A percentile compares a stretch with the other conserved stretches of the same genome.
phyloP scores from a whole-genome alignment of 1,140 invertebrate genomes.

The Tetramorium simillimum region DNA sequence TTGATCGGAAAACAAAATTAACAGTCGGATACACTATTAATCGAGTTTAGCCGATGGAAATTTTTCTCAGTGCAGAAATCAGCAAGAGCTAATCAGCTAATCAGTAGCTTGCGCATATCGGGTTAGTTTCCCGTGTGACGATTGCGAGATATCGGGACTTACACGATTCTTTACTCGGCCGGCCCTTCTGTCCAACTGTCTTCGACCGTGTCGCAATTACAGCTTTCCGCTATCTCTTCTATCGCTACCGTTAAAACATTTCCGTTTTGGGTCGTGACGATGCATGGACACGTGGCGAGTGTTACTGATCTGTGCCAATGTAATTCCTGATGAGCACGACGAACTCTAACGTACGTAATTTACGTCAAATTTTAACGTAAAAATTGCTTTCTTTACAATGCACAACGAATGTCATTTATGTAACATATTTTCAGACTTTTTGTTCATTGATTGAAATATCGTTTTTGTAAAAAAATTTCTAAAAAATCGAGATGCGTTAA shows the following conservation, averaged over 20 bases:
- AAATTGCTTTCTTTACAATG: not conserved
- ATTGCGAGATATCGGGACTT: slow-evolving; percentile 60
- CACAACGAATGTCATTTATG: not conserved
- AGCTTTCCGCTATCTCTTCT: slow-evolving; percentile 42
- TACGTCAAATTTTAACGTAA: not conserved
- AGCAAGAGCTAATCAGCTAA: not conserved
- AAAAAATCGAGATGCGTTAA: too few relatives aligned
- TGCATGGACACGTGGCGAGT: not conserved
- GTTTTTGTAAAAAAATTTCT: too few relatives aligned
- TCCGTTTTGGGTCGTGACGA: slow-evolving; percentile 26
- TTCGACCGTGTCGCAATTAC: slow-evolving; percentile 56
- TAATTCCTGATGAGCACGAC: not conserved
- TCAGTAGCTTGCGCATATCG: not conserved
- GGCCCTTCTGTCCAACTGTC: slow-evolving; percentile 17
- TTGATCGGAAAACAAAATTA: too few relatives aligned
- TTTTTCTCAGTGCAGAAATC: not conserved
- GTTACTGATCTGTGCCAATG: slow-evolving; percentile 7
- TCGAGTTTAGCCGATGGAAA: too few relatives aligned
- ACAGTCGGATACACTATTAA: too few relatives aligned
- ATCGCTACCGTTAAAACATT: slow-evolving; percentile 58
- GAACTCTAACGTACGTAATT: not conserved
- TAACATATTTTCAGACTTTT: not conserved
- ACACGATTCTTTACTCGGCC: slow-evolving; percentile 68
- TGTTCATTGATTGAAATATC: too few relatives aligned
- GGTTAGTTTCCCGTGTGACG: slow-evolving; percentile 19